A percentile compares a stretch with the other conserved stretches of the same genome.
phyloP scores from a whole-genome alignment of 2,113 vertebrate species.

The Hippopotamus amphibius region DNA sequence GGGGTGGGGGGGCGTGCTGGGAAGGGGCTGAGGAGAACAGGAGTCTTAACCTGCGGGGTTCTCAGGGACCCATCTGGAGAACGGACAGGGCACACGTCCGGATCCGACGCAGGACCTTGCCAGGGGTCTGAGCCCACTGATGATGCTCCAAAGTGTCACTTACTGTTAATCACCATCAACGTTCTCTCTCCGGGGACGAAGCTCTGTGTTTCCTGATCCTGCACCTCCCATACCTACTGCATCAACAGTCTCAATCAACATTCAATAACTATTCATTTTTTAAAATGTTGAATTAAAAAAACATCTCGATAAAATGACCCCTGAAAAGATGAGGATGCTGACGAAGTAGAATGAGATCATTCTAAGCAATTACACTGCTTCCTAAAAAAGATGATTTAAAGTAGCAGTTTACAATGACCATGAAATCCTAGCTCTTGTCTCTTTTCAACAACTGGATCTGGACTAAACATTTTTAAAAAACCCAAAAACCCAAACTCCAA shows the following conservation, averaged over 20 bases:
- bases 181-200: background rate
- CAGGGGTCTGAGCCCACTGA: background rate
- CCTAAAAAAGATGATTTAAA: conserved; percentile 37
- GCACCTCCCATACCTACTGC: background rate
- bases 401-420: conserved; percentile 27
- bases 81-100: rapidly evolving
- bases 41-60: background rate
- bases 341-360: conserved; percentile 52
- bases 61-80: background rate
- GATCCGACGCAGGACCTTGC: background rate
- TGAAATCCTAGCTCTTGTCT: conserved; percentile 40
- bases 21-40: background rate
- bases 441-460: conserved; percentile 35
- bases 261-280: background rate
- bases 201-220: background rate
- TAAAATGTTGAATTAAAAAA: background rate
- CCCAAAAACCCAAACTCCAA: background rate
- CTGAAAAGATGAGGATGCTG: background rate
- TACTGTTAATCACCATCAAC: background rate
- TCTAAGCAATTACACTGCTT: background rate
- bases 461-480: conserved; percentile 53
- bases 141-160: background rate
- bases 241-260: background rate
- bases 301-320: conserved; percentile 4
- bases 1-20: background rate